phyloP scores from a whole-genome alignment of 92 coral and sea anemone species.

The Paragorgia papillata region DNA sequence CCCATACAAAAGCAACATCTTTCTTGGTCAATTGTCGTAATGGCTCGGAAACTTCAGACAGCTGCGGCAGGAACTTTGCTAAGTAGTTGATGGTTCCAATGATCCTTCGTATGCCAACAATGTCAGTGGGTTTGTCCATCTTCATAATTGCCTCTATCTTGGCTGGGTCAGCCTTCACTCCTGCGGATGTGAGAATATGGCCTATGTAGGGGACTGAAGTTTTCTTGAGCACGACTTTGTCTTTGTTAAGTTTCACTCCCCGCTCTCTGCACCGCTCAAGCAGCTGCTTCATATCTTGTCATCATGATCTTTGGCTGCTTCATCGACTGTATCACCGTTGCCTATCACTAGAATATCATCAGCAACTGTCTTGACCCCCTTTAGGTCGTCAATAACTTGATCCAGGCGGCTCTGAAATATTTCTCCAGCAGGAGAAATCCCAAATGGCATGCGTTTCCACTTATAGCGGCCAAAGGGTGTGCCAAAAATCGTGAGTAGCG shows the following conservation, averaged over 20 bases:
- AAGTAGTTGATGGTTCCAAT: conserved; percentile 45
- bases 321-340: conserved; percentile 17
- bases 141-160: conserved; percentile 30
- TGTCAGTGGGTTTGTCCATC: conserved; percentile 26
- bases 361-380: too few relatives aligned
- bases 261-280: conserved; percentile 46
- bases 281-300: background rate
- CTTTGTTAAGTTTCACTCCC: conserved; percentile 24
- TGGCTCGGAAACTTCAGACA: conserved; percentile 38
- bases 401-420: conserved; percentile 43
- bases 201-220: conserved; percentile 51
- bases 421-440: conserved; percentile 51
- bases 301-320: conserved; percentile 50
- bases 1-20: conserved; percentile 22
- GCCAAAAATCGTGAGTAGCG: conserved; percentile 20
- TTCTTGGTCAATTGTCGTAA: conserved; percentile 29
- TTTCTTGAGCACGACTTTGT: conserved; percentile 19
- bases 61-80: conserved; percentile 42
- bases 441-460: conserved; percentile 44
- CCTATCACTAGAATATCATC: conserved; percentile 51
- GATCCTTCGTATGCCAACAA: conserved; percentile 29
- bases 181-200: conserved; percentile 40
- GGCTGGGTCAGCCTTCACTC: conserved; percentile 50
- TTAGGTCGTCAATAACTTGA: conserved; percentile 10
- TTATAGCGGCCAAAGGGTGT: conserved; percentile 46